Evolutionary conservation across 2,113 vertebrate genomes (phyloP).

Genomic region (Pseudorectes ferrugineus): DNA sequence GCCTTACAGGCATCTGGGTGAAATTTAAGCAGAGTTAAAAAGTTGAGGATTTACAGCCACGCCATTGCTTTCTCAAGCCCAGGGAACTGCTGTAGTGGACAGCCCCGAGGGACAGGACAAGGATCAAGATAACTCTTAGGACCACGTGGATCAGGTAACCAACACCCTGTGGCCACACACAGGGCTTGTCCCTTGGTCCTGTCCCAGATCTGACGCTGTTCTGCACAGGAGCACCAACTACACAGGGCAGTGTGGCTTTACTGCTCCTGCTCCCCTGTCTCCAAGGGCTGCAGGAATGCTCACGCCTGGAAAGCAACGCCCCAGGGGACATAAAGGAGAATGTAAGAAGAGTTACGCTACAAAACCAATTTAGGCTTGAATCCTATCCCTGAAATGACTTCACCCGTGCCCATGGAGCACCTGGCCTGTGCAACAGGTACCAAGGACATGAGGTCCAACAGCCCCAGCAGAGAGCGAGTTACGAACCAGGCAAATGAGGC

Average conservation of each 20-base stretch:
- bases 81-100: background rate
- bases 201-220: background rate
- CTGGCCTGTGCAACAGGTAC: background rate
- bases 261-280: background rate
- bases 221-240: background rate
- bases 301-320: fast-evolving
- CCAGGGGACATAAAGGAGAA: background rate
- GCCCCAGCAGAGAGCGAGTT: background rate
- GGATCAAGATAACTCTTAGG: background rate
- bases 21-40: background rate
- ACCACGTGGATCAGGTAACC: background rate
- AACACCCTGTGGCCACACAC: background rate
- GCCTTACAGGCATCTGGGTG: background rate
- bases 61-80: background rate
- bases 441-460: background rate
- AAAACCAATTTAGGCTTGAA: background rate
- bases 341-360: background rate
- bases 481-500: background rate
- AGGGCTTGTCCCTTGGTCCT: background rate
- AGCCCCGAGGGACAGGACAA: background rate
- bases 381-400: background rate
- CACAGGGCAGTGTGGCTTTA: background rate
- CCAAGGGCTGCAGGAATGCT: background rate
- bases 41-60: background rate
- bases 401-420: background rate